phyloP scores from a whole-genome alignment of 1,140 invertebrate species.

The Orussus abietinus region DNA sequence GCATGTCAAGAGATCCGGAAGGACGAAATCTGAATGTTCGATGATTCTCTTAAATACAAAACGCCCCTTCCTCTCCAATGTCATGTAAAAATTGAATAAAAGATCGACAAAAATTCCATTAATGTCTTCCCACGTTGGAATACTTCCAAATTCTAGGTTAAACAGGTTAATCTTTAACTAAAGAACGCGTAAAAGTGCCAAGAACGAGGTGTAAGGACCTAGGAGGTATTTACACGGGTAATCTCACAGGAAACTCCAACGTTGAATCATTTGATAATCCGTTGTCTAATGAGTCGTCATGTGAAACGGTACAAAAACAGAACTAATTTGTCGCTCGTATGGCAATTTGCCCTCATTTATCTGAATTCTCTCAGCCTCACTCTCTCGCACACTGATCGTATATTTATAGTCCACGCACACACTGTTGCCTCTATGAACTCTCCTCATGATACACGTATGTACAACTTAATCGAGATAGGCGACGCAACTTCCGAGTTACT shows the following conservation, averaged over 20 bases:
- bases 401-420: background rate
- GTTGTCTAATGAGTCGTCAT: slow-evolving; percentile 12
- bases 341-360: too few species aligned
- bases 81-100: slow-evolving; percentile 6
- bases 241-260: slow-evolving; percentile 2
- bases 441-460: too few species aligned
- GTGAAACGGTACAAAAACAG: slow-evolving; percentile 15
- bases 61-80: slow-evolving; percentile 5
- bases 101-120: background rate
- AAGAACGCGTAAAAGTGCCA: too few species aligned
- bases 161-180: too few species aligned
- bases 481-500: too few species aligned
- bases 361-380: too few species aligned
- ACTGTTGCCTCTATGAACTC: too few species aligned
- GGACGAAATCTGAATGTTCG: slow-evolving; percentile 11
- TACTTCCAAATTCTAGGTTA: too few species aligned
- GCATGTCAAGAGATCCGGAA: slow-evolving; percentile 10
- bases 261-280: slow-evolving; percentile 7
- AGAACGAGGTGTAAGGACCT: too few species aligned
- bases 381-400: slow-evolving; percentile 2
- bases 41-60: slow-evolving; percentile 2
- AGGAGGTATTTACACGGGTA: too few species aligned
- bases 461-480: too few species aligned
- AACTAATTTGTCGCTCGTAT: background rate
- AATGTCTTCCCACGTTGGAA: too few species aligned